Percentiles rank a stretch among this genome's conserved stretches.
Conservation (phyloP, 1,140 invertebrate genomes). For the Sesamia nonagrioides region DNA sequence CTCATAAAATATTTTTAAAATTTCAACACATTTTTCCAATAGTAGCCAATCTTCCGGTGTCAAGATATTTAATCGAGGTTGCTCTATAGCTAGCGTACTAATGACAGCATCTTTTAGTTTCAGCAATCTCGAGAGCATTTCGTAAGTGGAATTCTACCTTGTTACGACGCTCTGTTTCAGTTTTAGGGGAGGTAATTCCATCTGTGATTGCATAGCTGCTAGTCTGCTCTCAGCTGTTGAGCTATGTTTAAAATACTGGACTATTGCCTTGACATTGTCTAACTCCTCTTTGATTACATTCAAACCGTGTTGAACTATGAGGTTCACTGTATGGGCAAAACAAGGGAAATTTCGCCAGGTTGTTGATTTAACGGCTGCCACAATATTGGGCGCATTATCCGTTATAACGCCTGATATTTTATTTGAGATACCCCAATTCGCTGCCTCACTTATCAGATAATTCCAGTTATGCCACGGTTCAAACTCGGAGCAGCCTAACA, state of each 20-base stretch:
- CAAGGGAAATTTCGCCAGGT: no score
- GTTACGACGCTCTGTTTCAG: neutral
- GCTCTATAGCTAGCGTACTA: neutral
- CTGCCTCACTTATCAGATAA: neutral
- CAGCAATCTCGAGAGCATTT: no score
- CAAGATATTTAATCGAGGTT: neutral
- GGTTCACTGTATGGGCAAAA: neutral
- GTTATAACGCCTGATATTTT: no score
- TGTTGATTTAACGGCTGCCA: neutral
- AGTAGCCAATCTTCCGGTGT: neutral
- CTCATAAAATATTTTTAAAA: conserved; percentile 4
- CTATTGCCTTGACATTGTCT: no score
- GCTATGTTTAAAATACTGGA: no score
- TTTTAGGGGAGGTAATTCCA: neutral
- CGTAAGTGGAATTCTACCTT: no score
- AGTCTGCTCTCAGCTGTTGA: no score
- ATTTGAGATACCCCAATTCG: neutral
- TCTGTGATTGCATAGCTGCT: no score
- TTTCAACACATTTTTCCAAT: no score
- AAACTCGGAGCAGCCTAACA: no score
- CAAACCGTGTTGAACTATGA: neutral
- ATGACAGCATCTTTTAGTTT: no score
- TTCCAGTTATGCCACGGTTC: neutral
- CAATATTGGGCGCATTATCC: neutral
- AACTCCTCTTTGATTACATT: neutral